Evolutionary conservation across 2,797 vertebrate genomes (phyloP), one percentile per base, ranked within the genome.

Genomic region (Acanthis flammea): DNA sequence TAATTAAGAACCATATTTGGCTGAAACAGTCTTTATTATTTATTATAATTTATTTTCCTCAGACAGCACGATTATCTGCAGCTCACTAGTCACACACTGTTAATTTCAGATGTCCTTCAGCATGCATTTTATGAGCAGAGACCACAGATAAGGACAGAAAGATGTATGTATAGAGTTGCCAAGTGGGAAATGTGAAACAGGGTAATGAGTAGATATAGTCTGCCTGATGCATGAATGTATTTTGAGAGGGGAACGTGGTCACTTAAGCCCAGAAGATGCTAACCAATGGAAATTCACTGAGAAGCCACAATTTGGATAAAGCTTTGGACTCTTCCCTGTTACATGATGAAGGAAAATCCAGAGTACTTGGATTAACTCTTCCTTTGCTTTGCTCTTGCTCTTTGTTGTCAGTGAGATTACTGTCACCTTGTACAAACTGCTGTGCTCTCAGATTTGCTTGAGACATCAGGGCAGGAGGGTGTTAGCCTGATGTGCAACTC

Each of bases 21-120:
- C 68, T 87, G 65, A 86, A 92, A 88, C 77, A 45, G 62, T 86
- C 63, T 94, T 35, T 76, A 33, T 86, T 77, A 48, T 92, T 90
- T 95, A n/a, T 66, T 79, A 68, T 71, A 2, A 63, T 90, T 82
- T 91, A n/a, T 88, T 94, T 95, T 82, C 41, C 57, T 35, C 21
- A 41, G 51, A 62, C 28, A 66, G 8, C 22, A 65, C 19, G 28
- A 54, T 65, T 60, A 51, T n/a, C 19, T 57, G 18, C 21, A 68
- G 45, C 85, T 91, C 54, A 68, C 10, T 45, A 61, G 45, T 45
- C 37, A 30, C n/a, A 85, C 31, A 6, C 6, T n/a, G 33, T 31
- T 88, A 68, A 72, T 91, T 68, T 51, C 60, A 86, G 61, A 31
- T 53, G 66, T 15, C 51, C 51, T 85, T 92, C 44, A 39, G 4